Evolutionary conservation across 2,888 invertebrate genomes (phyloP).

Genomic region (Cheilosia pagana): DNA sequence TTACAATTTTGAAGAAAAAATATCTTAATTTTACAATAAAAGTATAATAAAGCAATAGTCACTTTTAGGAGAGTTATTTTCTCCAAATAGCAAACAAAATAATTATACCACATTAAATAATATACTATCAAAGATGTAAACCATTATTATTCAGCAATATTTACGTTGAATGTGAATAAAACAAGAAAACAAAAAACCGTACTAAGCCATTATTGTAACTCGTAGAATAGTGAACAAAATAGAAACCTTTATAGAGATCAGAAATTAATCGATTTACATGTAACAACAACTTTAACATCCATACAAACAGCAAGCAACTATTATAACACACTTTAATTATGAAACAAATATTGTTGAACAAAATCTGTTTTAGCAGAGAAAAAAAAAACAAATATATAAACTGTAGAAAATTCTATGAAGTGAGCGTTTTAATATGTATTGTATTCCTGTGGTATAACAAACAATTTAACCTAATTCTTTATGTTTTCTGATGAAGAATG

Average conservation of each 20-base stretch:
- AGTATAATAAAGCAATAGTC: conserved; percentile 59
- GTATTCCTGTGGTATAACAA: too few species aligned
- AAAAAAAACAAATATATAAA: not conserved
- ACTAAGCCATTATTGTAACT: conserved; percentile 62
- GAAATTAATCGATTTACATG: conserved; percentile 52
- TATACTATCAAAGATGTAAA: conserved; percentile 22
- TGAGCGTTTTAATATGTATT: too few species aligned
- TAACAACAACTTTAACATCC: conserved; percentile 23
- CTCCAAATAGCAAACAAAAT: conserved; percentile 39
- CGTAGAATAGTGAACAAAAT: conserved; percentile 42
- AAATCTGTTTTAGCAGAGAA: not conserved
- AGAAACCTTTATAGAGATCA: conserved; percentile 36
- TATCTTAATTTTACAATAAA: conserved; percentile 41
- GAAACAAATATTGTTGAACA: conserved; percentile 11
- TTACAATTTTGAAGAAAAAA: conserved; percentile 32
- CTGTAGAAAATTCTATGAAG: not conserved
- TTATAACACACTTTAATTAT: conserved; percentile 55
- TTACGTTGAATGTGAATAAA: not conserved
- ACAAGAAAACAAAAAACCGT: conserved; percentile 22
- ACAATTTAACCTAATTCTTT: too few species aligned
- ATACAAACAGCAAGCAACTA: conserved; percentile 31
- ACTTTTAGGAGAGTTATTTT: conserved; percentile 61
- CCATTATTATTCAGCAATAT: conserved; percentile 43
- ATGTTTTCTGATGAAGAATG: too few species aligned
- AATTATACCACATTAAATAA: conserved; percentile 20